A percentile compares a stretch with the other conserved stretches of the same genome.
Conservation (phyloP, 2,888 invertebrate genomes). For the Tetanocera ferruginea region DNA sequence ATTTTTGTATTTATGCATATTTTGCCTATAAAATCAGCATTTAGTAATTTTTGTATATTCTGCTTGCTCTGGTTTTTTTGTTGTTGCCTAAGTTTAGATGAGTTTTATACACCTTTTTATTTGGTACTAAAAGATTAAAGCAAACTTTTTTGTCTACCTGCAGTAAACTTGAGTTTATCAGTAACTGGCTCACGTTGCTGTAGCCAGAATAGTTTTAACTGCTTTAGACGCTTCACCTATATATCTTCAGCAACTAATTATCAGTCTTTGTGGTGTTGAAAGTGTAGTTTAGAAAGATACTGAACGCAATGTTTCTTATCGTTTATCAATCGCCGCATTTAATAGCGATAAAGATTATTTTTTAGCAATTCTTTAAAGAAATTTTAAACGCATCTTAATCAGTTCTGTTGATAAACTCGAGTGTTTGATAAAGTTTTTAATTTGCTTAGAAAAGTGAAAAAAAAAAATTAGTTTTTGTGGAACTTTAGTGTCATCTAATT, state of each 20-base stretch:
- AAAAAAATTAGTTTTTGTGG: neutral
- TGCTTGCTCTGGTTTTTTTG: neutral
- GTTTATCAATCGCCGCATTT: constrained; percentile 1
- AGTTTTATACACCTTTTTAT: constrained; percentile 10
- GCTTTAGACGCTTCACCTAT: too few relatives aligned
- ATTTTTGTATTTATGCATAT: neutral
- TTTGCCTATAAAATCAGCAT: constrained; percentile 18
- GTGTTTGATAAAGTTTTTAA: neutral
- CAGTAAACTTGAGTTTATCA: neutral
- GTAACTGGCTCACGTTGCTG: neutral
- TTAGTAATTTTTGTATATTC: constrained; percentile 6
- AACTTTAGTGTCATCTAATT: neutral
- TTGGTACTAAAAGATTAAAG: neutral
- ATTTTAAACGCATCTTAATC: neutral
- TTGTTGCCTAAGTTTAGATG: neutral
- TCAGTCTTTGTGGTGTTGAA: too few relatives aligned
- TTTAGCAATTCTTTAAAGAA: neutral
- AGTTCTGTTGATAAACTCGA: neutral
- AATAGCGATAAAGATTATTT: constrained; percentile 18
- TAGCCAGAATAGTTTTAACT: constrained; percentile 3
- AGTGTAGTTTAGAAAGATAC: neutral
- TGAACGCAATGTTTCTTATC: neutral
- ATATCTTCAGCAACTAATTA: too few relatives aligned
- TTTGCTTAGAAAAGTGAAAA: neutral
- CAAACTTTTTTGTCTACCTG: neutral